phyloP scores from a whole-genome alignment of 2,888 invertebrate species.

The Aphrophora alni region DNA sequence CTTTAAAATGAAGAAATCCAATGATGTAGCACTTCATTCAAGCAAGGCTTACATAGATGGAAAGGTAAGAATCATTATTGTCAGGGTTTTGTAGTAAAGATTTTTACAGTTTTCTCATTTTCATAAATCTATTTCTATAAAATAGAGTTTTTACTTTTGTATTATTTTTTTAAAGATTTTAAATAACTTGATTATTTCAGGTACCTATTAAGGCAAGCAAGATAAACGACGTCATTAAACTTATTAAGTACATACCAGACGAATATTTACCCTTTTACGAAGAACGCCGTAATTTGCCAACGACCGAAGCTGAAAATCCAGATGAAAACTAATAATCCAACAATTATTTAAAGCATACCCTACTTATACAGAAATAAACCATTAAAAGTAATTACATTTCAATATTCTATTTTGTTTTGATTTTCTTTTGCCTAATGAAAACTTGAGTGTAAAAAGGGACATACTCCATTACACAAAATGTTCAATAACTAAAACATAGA shows the following conservation, averaged over 20 bases:
- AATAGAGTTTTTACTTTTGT: no score
- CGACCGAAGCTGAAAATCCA: background rate
- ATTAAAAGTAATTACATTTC: background rate
- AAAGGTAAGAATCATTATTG: background rate
- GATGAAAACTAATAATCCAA: background rate
- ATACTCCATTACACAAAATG: background rate
- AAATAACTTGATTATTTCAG: no score
- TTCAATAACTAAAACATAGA: constrained; percentile 3
- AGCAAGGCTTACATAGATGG: constrained; percentile 2
- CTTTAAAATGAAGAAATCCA: constrained; percentile 7
- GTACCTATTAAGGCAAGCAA: constrained; percentile 3
- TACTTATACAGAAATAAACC: background rate
- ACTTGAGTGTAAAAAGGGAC: constrained; percentile 11
- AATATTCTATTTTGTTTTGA: background rate
- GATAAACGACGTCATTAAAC: background rate
- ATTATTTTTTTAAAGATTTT: no score
- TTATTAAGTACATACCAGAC: constrained; percentile 3
- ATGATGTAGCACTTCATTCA: background rate
- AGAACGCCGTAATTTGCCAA: background rate
- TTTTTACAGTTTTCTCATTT: no score
- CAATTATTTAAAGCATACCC: constrained; percentile 1
- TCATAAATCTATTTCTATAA: no score
- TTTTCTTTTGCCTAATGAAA: background rate
- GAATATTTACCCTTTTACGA: constrained; percentile 7
- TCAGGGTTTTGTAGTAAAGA: background rate